Conservation (phyloP, 2,113 vertebrate genomes). For the Notarius quadriscutis region DNA sequence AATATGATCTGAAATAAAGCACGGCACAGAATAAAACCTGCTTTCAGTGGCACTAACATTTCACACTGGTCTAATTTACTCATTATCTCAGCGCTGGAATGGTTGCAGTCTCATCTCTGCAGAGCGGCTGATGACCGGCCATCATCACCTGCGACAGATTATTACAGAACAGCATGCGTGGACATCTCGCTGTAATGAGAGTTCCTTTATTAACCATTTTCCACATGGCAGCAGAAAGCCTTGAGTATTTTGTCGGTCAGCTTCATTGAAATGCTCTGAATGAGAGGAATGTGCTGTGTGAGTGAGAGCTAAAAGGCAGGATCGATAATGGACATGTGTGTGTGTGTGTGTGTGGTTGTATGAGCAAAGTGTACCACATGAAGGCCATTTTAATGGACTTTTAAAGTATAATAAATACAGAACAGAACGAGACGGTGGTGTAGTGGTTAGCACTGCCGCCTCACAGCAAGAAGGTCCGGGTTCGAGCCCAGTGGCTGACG, state of each 20-base stretch:
- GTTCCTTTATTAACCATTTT: conserved; percentile 2
- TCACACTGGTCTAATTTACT: conserved; percentile 52
- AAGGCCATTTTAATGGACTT: background rate
- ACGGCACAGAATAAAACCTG: background rate
- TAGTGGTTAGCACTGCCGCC: no score
- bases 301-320: background rate
- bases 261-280: background rate
- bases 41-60: background rate
- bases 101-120: conserved; percentile 55
- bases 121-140: conserved; percentile 56
- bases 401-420: background rate
- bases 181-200: background rate
- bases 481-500: no score
- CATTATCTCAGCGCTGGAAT: conserved; percentile 59
- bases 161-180: background rate
- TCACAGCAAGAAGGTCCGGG: no score
- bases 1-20: background rate
- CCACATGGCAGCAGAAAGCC: background rate
- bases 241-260: background rate
- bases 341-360: background rate
- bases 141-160: conserved; percentile 47
- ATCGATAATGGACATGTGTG: background rate
- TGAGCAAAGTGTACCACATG: background rate
- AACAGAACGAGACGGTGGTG: no score
- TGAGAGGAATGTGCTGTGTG: background rate